Evolutionary conservation across 2,113 vertebrate species (phyloP).

Genomic region (Guaruba guarouba): DNA sequence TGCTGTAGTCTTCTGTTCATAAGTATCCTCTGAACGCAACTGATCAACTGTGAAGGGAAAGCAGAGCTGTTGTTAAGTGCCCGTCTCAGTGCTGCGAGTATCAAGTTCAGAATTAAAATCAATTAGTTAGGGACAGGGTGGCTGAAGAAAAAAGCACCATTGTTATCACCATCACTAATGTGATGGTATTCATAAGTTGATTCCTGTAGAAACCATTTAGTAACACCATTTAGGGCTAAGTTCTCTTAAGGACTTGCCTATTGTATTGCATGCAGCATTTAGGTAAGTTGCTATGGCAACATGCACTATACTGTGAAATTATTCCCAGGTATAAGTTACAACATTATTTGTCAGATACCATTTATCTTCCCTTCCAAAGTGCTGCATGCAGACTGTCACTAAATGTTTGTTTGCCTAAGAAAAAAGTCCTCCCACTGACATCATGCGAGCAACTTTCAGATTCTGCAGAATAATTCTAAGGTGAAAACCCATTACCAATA

Average conservation of each 20-base stretch:
- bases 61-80: conserved; percentile 32
- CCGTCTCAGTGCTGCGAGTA: not conserved
- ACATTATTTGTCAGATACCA: conserved; percentile 37
- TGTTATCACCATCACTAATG: conserved; percentile 73
- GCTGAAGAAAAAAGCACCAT: conserved; percentile 50
- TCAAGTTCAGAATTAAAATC: conserved; percentile 72
- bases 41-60: conserved; percentile 85
- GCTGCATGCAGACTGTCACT: not conserved
- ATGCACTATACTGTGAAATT: not conserved
- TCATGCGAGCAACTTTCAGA: conserved; percentile 20
- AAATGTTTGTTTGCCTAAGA: conserved; percentile 19
- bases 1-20: conserved; percentile 95
- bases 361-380: conserved; percentile 39
- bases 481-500: not conserved
- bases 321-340: conserved; percentile 61
- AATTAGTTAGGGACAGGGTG: conserved; percentile 59
- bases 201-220: conserved; percentile 65
- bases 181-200: conserved; percentile 57
- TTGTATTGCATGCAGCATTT: conserved; percentile 34
- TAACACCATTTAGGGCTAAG: conserved; percentile 50
- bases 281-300: conserved; percentile 45
- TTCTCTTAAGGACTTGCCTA: conserved; percentile 52
- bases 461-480: conserved; percentile 47
- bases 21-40: conserved; percentile 94
- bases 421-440: conserved; percentile 36